These are phyloP conservation scores for Acromyrmex charruanus DNA, from an alignment of 1,140 invertebrate genomes.

Conservation along the genomic window DNA sequence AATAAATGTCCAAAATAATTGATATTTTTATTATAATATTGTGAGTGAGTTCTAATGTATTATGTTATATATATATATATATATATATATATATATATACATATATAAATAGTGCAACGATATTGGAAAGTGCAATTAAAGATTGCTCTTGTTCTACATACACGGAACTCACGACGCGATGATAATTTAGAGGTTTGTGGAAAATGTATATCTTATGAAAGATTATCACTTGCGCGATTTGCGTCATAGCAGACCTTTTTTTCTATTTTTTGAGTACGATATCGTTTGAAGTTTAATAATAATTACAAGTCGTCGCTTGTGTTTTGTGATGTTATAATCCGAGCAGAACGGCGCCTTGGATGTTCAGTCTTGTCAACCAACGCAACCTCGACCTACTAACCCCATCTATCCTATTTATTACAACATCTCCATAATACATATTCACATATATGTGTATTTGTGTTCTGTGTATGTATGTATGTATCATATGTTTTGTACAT, in stretches of 20 bases:
- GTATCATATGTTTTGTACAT: too few relatives aligned
- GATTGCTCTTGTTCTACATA: not conserved
- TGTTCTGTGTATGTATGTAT: not conserved
- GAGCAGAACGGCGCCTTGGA: not conserved
- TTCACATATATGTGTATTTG: not conserved
- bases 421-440: conserved; percentile 39
- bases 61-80: not conserved
- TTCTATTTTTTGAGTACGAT: not conserved
- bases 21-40: conserved; percentile 16
- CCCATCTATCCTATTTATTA: conserved; percentile 61
- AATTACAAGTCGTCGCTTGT: not conserved
- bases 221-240: not conserved
- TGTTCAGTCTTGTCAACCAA: conserved; percentile 20
- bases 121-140: not conserved
- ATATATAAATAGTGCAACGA: not conserved
- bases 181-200: not conserved
- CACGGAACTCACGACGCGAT: not conserved
- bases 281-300: not conserved
- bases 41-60: not conserved
- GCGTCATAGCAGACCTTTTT: not conserved
- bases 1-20: conserved; percentile 17
- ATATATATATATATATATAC: too few relatives aligned
- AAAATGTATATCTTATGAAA: not conserved
- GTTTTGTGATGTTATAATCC: conserved; percentile 8
- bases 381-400: conserved; percentile 68